phyloP scores from a whole-genome alignment of 2,113 vertebrate species.

The Oenanthe oenanthe region DNA sequence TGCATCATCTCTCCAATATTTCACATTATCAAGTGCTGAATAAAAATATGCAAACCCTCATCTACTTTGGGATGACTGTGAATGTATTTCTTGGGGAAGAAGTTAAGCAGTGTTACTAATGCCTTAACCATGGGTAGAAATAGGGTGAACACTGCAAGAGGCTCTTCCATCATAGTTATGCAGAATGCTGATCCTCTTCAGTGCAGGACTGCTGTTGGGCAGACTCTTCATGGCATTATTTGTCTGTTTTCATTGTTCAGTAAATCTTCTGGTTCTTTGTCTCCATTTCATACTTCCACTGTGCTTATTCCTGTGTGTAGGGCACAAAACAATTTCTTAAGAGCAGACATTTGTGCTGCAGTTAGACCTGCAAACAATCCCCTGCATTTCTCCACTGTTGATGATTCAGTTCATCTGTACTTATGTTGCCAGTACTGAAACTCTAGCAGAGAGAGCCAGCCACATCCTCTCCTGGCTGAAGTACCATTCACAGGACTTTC shows the following conservation, averaged over 20 bases:
- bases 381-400: not conserved
- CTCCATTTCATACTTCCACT: not conserved
- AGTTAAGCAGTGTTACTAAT: not conserved
- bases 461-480: not conserved
- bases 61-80: not conserved
- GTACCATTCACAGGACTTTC: not conserved
- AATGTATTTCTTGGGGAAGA: not conserved
- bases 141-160: not conserved
- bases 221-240: not conserved
- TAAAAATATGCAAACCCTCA: not conserved
- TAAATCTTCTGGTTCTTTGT: not conserved
- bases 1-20: not conserved
- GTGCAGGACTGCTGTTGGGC: not conserved
- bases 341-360: not conserved
- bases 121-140: not conserved
- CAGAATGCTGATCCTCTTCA: not conserved
- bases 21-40: not conserved
- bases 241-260: not conserved
- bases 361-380: not conserved
- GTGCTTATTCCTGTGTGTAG: not conserved
- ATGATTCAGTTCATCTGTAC: not conserved
- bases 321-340: not conserved
- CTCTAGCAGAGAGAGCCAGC: not conserved
- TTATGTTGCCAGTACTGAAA: not conserved
- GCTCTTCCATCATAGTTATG: not conserved